phyloP scores from a whole-genome alignment of 2,113 vertebrate species.

The Indri indri region DNA sequence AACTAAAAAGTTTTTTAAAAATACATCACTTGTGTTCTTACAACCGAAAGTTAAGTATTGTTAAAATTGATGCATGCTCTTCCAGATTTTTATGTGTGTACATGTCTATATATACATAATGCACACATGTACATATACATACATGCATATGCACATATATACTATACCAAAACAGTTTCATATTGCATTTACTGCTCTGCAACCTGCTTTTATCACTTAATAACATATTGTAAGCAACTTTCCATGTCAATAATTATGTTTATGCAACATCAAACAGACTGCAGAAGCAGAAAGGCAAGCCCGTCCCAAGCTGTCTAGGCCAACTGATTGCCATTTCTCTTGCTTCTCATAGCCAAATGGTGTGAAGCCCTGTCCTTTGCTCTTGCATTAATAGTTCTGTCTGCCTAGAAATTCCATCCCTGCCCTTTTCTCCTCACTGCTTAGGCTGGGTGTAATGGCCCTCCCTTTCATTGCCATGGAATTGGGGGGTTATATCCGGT shows the following conservation, averaged over 20 bases:
- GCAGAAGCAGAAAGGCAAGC: not conserved
- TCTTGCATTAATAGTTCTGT: not conserved
- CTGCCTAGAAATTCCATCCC: not conserved
- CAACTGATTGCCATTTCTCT: not conserved
- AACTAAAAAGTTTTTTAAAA: not conserved
- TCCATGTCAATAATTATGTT: not conserved
- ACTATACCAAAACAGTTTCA: not conserved
- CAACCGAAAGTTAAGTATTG: not conserved
- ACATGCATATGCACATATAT: not conserved
- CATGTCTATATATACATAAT: not conserved
- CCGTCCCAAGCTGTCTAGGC: not conserved
- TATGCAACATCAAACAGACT: not conserved
- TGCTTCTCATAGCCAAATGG: not conserved
- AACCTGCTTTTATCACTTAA: not conserved
- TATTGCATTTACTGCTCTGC: not conserved
- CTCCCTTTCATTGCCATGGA: not conserved
- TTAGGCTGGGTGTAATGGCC: not conserved
- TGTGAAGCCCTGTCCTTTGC: rapidly evolving
- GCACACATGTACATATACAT: not conserved
- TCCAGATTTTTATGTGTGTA: not conserved
- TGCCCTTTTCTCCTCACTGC: not conserved
- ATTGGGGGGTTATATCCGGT: not conserved
- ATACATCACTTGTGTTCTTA: not conserved
- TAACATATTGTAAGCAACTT: not conserved
- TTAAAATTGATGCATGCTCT: not conserved